Conservation (phyloP, 2,797 vertebrate species). For the Clarias laeviceps region DNA sequence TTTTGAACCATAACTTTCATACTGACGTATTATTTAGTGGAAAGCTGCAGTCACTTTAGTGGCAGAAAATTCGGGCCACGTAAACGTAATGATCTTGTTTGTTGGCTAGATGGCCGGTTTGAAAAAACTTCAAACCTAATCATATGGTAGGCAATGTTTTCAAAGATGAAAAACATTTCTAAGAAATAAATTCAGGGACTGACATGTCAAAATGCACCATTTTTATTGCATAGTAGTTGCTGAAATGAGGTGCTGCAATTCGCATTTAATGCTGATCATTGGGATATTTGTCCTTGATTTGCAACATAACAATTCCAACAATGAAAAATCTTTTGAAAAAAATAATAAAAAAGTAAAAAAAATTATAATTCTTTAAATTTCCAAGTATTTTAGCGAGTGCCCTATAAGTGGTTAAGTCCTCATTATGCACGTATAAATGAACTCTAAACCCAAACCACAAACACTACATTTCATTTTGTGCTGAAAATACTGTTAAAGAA, state of each 20-base stretch:
- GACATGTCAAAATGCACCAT: slow-evolving; percentile 51
- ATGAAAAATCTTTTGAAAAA: too few species aligned
- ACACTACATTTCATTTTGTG: background rate
- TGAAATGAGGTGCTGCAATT: slow-evolving; percentile 59
- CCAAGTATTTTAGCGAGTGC: too few species aligned
- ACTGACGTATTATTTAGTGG: background rate
- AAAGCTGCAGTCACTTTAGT: background rate
- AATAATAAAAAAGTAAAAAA: too few species aligned
- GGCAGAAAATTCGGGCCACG: background rate
- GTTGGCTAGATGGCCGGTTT: background rate
- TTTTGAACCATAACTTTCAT: background rate
- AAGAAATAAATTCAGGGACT: slow-evolving; percentile 65
- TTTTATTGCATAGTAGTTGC: slow-evolving; percentile 66
- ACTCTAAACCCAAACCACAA: background rate
- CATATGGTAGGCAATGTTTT: slow-evolving; percentile 11
- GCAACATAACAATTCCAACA: too few species aligned
- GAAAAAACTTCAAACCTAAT: slow-evolving; percentile 21
- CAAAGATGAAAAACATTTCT: slow-evolving; percentile 50
- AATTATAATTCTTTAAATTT: too few species aligned
- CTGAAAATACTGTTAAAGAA: background rate
- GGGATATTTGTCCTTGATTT: background rate
- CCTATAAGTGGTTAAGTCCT: background rate
- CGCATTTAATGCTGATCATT: slow-evolving; percentile 28
- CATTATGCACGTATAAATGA: background rate
- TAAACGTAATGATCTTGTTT: slow-evolving; percentile 17